phyloP scores from a whole-genome alignment of 2,797 vertebrate species.

The Anolis apletophallus region DNA sequence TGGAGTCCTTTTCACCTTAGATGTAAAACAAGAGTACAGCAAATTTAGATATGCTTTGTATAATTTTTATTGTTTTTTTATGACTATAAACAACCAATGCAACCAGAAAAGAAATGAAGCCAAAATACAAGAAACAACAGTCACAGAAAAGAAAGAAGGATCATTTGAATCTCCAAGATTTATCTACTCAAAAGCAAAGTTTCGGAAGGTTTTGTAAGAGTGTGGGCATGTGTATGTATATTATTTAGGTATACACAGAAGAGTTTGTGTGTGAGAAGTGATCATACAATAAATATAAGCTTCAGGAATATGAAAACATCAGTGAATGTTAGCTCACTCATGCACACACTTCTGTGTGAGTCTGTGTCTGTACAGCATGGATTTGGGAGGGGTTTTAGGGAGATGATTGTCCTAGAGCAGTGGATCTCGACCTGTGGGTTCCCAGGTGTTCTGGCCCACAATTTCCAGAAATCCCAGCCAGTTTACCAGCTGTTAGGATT shows the following conservation, averaged over 20 bases:
- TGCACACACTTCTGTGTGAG: background rate
- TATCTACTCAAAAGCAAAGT: background rate
- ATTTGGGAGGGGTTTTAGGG: too few species aligned
- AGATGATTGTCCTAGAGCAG: background rate
- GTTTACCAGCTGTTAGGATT: too few species aligned
- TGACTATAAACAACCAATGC: background rate
- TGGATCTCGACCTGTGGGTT: too few species aligned
- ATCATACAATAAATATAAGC: background rate
- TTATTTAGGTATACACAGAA: background rate
- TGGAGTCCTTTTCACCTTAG: conserved; percentile 94
- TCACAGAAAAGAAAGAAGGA: too few species aligned
- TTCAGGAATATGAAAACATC: background rate
- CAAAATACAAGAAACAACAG: too few species aligned
- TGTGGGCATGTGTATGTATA: background rate
- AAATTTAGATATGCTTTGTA: background rate
- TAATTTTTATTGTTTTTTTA: conserved; percentile 5
- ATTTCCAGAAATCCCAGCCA: too few species aligned
- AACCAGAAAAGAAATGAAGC: too few species aligned
- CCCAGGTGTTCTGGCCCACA: too few species aligned
- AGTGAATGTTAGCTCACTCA: background rate
- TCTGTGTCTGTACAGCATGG: too few species aligned
- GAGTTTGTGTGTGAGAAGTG: background rate
- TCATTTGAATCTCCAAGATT: too few species aligned
- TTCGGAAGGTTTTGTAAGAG: background rate
- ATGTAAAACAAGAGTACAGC: conserved; percentile 48